Evolutionary conservation across 1,140 invertebrate species (phyloP).

Genomic region (Lithobius niger): DNA sequence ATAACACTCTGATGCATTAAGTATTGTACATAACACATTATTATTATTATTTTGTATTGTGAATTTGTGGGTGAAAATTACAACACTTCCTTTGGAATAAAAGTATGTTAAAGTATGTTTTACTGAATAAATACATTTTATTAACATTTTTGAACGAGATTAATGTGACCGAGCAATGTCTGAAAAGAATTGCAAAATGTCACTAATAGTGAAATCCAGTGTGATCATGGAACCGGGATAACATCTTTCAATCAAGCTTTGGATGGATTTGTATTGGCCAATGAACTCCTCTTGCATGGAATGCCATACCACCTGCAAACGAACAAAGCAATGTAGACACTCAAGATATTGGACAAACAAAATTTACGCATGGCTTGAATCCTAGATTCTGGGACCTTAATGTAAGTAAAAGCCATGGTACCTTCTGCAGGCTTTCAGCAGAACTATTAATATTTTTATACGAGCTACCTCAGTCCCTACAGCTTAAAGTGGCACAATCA

Average conservation of each 20-base stretch:
- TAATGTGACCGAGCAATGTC: slow-evolving; percentile 94
- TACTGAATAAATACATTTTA: neutral
- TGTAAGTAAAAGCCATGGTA: no score
- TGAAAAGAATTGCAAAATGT: slow-evolving; percentile 92
- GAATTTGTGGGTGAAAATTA: neutral
- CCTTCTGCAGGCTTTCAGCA: no score
- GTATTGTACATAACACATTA: neutral
- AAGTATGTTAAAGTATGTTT: neutral
- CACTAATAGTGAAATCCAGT: slow-evolving; percentile 89
- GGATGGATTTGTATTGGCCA: slow-evolving; percentile 86
- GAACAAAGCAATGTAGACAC: no score
- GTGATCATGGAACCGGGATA: slow-evolving; percentile 92
- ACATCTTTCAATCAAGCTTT: slow-evolving; percentile 85
- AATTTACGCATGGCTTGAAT: no score
- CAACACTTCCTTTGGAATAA: neutral
- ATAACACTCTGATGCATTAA: slow-evolving; percentile 16
- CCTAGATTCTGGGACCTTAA: no score
- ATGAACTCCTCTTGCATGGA: slow-evolving; percentile 99
- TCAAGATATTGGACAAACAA: no score
- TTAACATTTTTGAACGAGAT: slow-evolving; percentile 10
- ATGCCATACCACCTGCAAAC: slow-evolving; percentile 87
- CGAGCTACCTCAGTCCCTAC: no score
- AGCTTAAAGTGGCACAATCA: no score
- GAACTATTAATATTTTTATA: no score
- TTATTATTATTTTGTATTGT: neutral